Evolutionary conservation across 2,797 vertebrate genomes (phyloP).

Genomic region (Helicolenus hilgendorfi): DNA sequence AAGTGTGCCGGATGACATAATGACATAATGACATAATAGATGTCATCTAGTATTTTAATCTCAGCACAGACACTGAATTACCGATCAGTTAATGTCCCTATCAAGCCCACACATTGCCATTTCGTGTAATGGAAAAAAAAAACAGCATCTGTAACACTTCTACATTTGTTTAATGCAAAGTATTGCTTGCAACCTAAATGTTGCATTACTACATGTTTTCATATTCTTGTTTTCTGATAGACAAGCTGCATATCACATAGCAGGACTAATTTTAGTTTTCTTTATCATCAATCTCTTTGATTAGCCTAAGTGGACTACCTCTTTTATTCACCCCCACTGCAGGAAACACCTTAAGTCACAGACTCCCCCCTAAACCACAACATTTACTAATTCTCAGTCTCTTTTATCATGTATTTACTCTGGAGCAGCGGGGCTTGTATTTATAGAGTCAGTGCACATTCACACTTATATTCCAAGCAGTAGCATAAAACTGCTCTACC

Average conservation of each 20-base stretch:
- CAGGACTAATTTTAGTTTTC: neutral
- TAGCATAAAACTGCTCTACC: neutral
- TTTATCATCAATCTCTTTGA: neutral
- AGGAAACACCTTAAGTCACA: conserved; percentile 9
- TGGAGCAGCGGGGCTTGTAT: neutral
- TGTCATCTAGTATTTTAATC: neutral
- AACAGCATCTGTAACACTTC: neutral
- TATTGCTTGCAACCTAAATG: neutral
- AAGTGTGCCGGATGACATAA: no score
- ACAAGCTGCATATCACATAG: neutral
- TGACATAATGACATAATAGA: neutral
- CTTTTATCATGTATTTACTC: neutral
- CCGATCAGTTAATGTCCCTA: neutral
- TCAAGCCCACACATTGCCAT: neutral
- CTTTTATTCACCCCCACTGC: neutral
- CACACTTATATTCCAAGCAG: neutral
- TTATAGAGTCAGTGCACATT: neutral
- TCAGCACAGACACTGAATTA: neutral
- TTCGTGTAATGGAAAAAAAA: neutral
- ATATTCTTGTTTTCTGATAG: neutral
- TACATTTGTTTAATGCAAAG: neutral
- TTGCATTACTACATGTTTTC: neutral
- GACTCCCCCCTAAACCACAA: neutral
- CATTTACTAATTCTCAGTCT: neutral
- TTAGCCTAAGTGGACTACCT: fast-evolving